These are phyloP conservation scores for Disparrhopalites patrizii DNA, from an alignment of 2,888 invertebrate genomes.

Conservation along the genomic window DNA sequence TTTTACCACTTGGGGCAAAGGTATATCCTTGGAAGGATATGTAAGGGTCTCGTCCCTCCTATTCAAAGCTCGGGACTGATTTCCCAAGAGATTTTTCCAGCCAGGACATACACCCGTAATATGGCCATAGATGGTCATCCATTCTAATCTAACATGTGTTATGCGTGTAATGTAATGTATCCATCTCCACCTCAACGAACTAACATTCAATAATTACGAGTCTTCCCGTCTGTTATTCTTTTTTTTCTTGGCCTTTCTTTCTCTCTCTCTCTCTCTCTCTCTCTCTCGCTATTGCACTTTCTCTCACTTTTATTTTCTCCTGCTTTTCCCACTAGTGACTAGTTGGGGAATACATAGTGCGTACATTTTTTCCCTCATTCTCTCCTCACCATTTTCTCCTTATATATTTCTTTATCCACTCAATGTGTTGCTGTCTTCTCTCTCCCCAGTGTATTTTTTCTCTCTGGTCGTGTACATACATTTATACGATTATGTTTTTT, in stretches of 20 bases:
- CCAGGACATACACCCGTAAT: neutral
- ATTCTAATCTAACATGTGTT: constrained; percentile 12
- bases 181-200: neutral
- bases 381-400: neutral
- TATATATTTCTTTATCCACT: too few relatives aligned
- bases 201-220: constrained; percentile 13
- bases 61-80: constrained; percentile 6
- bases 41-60: too few relatives aligned
- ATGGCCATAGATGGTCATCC: constrained; percentile 21
- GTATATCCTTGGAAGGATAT: too few relatives aligned
- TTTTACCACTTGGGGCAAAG: too few relatives aligned
- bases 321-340: too few relatives aligned
- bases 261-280: neutral
- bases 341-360: too few relatives aligned
- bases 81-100: constrained; percentile 13
- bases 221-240: constrained; percentile 1
- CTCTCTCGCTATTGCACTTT: neutral
- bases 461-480: neutral
- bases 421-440: neutral
- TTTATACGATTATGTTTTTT: neutral
- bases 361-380: too few relatives aligned
- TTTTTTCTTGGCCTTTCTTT: neutral
- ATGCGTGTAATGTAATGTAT: neutral
- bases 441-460: neutral
- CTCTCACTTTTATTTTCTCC: too few relatives aligned